A percentile compares a stretch with the other conserved stretches of the same genome.
phyloP scores from a whole-genome alignment of 2,797 vertebrate genomes.

The Pangasius sanitwongsei region DNA sequence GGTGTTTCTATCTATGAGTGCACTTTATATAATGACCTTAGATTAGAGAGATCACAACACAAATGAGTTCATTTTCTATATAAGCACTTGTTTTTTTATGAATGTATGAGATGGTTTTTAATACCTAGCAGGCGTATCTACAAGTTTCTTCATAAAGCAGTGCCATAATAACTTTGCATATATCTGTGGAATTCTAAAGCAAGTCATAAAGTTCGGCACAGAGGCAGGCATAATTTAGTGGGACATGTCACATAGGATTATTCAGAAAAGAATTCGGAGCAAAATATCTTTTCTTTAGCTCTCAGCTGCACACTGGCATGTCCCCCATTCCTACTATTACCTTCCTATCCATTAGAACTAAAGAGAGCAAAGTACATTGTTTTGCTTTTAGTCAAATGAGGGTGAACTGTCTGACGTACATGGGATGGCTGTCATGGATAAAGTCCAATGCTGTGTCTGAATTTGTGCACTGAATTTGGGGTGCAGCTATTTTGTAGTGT shows the following conservation, averaged over 20 bases:
- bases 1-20: background rate
- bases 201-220: background rate
- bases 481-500: background rate
- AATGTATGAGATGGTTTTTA: background rate
- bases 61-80: background rate
- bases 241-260: conserved; percentile 10
- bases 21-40: conserved; percentile 7
- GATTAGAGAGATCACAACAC: background rate
- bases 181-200: background rate
- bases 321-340: background rate
- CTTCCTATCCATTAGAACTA: conserved; percentile 33
- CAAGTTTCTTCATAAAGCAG: background rate
- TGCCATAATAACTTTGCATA: background rate
- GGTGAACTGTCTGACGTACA: conserved; percentile 19
- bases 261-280: conserved; percentile 5
- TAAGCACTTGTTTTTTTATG: background rate
- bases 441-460: background rate
- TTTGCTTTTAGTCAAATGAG: conserved; percentile 49
- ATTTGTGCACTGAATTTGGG: background rate
- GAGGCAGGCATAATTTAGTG: background rate
- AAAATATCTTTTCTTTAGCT: background rate
- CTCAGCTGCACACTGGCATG: background rate
- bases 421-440: background rate
- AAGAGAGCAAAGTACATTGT: conserved; percentile 35
- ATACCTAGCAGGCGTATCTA: background rate